phyloP scores from a whole-genome alignment of 2,113 vertebrate genomes.

The Lepisosteus oculatus region DNA sequence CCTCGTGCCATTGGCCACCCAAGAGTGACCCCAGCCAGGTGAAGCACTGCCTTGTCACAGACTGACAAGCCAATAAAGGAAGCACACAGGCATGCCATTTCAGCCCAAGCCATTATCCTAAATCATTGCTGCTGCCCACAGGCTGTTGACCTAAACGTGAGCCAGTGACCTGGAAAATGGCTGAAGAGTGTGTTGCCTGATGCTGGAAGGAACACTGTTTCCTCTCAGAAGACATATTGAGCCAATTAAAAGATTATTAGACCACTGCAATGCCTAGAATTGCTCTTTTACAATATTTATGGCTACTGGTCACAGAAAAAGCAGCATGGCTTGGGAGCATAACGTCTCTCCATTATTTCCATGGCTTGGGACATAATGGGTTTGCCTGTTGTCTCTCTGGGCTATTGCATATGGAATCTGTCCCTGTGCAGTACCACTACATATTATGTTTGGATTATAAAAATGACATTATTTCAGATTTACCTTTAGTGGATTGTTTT shows the following conservation, averaged over 20 bases:
- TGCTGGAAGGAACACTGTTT: conserved; percentile 14
- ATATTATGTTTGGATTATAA: too few species aligned
- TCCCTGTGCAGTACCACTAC: too few species aligned
- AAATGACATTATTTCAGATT: too few species aligned
- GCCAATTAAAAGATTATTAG: conserved; percentile 73
- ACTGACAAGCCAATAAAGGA: not conserved
- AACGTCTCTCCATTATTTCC: too few species aligned
- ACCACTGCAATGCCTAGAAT: conserved; percentile 46
- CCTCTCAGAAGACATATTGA: conserved; percentile 63
- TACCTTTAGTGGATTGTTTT: too few species aligned
- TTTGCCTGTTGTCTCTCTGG: too few species aligned
- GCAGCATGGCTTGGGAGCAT: conserved; percentile 45
- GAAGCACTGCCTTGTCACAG: not conserved
- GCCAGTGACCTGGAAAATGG: conserved; percentile 63
- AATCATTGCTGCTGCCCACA: conserved; percentile 13
- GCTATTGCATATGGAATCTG: too few species aligned
- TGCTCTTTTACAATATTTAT: conserved; percentile 51
- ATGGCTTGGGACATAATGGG: too few species aligned
- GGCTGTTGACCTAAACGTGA: conserved; percentile 47
- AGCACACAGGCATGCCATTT: not conserved
- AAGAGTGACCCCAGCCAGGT: not conserved
- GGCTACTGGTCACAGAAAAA: conserved; percentile 42
- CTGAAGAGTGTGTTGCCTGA: conserved; percentile 22
- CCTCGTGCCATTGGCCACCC: too few species aligned
- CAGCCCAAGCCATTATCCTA: conserved; percentile 6